A percentile compares a stretch with the other conserved stretches of the same genome.
phyloP scores from a whole-genome alignment of 2,113 vertebrate genomes.

The Pseudorhombus dupliciocellatus region DNA sequence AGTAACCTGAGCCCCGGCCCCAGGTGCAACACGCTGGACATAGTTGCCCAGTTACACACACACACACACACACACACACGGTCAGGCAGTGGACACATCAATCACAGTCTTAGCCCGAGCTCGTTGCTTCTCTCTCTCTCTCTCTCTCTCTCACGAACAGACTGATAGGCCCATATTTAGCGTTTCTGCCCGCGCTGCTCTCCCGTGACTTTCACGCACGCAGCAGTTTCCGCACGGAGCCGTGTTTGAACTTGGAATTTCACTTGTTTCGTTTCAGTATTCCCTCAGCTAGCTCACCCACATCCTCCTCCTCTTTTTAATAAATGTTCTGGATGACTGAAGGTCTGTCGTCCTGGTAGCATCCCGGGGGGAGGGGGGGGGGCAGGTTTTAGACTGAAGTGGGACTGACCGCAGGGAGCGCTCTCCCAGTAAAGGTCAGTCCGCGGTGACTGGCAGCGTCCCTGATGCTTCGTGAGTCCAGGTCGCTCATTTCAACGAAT shows the following conservation, averaged over 20 bases:
- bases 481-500: neutral
- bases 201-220: conserved; percentile 21
- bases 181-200: conserved; percentile 15
- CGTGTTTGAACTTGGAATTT: neutral
- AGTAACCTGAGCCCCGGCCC: conserved; percentile 57
- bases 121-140: neutral
- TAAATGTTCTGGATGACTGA: neutral
- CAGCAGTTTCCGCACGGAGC: conserved; percentile 3
- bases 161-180: conserved; percentile 28
- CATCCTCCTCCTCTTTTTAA: neutral
- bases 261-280: conserved; percentile 15
- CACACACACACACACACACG: neutral
- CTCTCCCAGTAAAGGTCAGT: neutral
- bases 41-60: conserved; percentile 43
- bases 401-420: neutral
- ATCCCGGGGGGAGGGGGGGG: neutral
- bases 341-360: too few relatives aligned
- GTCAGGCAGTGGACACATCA: conserved; percentile 5
- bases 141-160: conserved; percentile 13
- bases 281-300: conserved; percentile 12
- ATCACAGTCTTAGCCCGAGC: neutral
- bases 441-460: neutral
- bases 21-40: conserved; percentile 61
- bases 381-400: neutral
- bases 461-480: neutral